A percentile compares a stretch with the other conserved stretches of the same genome.
These are phyloP conservation scores for Hipposideros armiger DNA, from an alignment of 2,113 vertebrate species.

Conservation along the genomic window DNA sequence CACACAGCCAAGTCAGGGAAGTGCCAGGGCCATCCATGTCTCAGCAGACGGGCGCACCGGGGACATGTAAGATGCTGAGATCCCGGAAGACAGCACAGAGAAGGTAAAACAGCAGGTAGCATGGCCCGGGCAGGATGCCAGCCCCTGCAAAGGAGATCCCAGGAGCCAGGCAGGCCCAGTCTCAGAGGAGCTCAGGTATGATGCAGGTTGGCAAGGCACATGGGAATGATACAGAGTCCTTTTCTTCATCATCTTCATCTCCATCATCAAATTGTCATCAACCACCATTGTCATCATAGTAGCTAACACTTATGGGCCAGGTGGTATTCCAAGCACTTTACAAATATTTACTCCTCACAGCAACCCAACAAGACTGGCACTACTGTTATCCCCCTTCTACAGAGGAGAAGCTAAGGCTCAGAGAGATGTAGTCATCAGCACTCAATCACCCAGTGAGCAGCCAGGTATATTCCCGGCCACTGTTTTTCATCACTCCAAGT, in stretches of 20 bases:
- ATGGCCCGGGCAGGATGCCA: background rate
- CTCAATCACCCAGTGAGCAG: background rate
- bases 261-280: background rate
- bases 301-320: background rate
- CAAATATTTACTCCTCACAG: background rate
- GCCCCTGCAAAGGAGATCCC: background rate
- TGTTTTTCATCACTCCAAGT: no score
- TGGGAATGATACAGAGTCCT: background rate
- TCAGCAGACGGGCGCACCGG: background rate
- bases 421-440: background rate
- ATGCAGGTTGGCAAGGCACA: background rate
- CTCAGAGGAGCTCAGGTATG: background rate
- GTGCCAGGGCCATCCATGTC: background rate
- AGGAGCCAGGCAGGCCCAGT: background rate
- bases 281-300: accelerated
- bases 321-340: background rate
- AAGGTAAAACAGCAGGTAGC: background rate
- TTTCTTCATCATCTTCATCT: background rate
- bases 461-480: accelerated
- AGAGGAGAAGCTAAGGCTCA: background rate
- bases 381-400: background rate
- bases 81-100: background rate
- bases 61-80: background rate
- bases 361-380: background rate
- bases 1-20: background rate